Base-by-base conservation (phyloP, 2,797 vertebrate species). In the Ptychobarbus kaznakovi region DNA sequence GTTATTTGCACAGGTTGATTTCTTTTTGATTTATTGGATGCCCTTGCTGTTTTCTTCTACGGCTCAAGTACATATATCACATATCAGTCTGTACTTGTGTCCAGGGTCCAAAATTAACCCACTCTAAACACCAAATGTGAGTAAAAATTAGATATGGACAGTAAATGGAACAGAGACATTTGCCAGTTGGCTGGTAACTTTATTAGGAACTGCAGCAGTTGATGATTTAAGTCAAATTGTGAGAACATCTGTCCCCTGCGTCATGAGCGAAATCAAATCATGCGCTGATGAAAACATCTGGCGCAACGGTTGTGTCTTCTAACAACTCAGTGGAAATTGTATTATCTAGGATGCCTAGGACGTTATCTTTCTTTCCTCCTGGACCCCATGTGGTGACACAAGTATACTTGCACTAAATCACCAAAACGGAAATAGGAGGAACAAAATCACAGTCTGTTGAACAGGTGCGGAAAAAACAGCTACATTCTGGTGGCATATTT, bases 11-110 rank as follows among this genome's bases (percentile, higher is more conserved):
- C 32, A 6, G 40, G 51, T 61, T 56, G 49, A 53, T 40, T 61
- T 77, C 51, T 40, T 77, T 78, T 42, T 78, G 22, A 78, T 61
- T 61, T 44, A 38, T 78, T 78, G 49, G 73, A 75, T 56, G 73
- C 1, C 49, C 32, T 61, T 78, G 53, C 75, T 78, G 53, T 61
- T 61, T 78, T 78, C 13, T 2, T 42, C 53, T 44, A 18, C 20
- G 32, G 12, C 32, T 56, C 51, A 76, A 40, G 51, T 76, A 53
- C 32, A 18, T 78, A 22, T 78, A 78, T 78, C 75, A 78, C 13
- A 61, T 78, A 61, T 78, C 76, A 78, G 38, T 78, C 76, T 78
- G 13, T 25, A 18, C 35, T 42, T 16, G 22, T 61, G 75, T 78
- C 53, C 20, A 42, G 2, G 8, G 53, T 78, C 53, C 56, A 44